Percentiles rank a stretch among this genome's conserved stretches.
phyloP scores from a whole-genome alignment of 2,888 invertebrate species.

The Trichacis sp. region DNA sequence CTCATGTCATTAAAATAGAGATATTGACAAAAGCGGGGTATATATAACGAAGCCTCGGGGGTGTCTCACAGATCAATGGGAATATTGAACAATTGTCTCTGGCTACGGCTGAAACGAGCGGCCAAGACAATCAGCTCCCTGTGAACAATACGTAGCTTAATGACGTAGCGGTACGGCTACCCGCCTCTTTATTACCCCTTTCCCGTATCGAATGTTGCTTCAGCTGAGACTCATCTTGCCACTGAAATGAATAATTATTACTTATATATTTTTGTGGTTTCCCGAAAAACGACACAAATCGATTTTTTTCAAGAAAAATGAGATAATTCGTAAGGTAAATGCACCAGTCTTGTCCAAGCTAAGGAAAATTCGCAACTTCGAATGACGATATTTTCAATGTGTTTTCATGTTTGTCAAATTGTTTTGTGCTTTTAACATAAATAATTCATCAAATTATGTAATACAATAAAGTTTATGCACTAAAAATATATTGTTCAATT shows the following conservation, averaged over 20 bases:
- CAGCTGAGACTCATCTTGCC: slow-evolving; percentile 33
- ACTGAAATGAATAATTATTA: slow-evolving; percentile 36
- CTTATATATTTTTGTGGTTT: slow-evolving; percentile 15
- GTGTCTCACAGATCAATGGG: slow-evolving; percentile 67
- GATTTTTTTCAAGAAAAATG: too few relatives aligned
- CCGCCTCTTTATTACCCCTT: slow-evolving; percentile 41
- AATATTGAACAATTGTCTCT: slow-evolving; percentile 70
- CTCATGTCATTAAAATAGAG: slow-evolving; percentile 68
- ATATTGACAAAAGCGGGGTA: slow-evolving; percentile 64
- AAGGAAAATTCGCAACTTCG: too few relatives aligned
- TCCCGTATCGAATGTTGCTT: slow-evolving; percentile 31
- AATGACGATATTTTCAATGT: too few relatives aligned
- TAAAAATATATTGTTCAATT: too few relatives aligned
- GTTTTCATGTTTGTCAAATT: too few relatives aligned
- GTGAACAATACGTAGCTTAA: slow-evolving; percentile 68
- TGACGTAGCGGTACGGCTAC: slow-evolving; percentile 62
- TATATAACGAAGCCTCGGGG: slow-evolving; percentile 48
- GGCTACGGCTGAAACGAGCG: slow-evolving; percentile 66
- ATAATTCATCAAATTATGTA: too few relatives aligned
- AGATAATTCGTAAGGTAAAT: too few relatives aligned
- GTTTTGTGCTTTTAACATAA: too few relatives aligned
- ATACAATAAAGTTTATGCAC: too few relatives aligned
- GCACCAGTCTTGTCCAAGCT: too few relatives aligned
- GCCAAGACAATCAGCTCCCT: slow-evolving; percentile 68
- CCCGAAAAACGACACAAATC: too few relatives aligned